Evolutionary conservation across 2,888 invertebrate species (phyloP).

Genomic region (Gari tellinella): DNA sequence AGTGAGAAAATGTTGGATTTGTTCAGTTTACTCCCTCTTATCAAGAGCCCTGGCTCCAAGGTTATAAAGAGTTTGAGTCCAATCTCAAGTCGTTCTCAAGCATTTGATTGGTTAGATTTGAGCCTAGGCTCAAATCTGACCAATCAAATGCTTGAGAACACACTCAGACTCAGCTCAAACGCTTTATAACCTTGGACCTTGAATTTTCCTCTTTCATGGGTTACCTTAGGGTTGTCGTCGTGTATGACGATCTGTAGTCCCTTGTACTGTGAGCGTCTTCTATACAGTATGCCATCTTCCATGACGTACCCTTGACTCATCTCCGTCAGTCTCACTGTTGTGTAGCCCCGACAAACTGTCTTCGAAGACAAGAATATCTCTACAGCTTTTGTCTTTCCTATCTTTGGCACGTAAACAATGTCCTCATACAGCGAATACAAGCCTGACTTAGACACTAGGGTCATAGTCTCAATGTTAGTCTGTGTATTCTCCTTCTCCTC

Average conservation of each 20-base stretch:
- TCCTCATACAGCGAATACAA: conserved; percentile 14
- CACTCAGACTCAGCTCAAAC: too few relatives aligned
- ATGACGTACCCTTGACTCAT: conserved; percentile 21
- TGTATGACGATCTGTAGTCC: conserved; percentile 33
- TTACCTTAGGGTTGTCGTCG: conserved; percentile 47
- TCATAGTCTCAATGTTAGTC: too few relatives aligned
- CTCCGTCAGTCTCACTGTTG: conserved; percentile 20
- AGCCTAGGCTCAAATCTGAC: too few relatives aligned
- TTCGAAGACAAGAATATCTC: conserved; percentile 22
- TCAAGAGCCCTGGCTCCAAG: too few relatives aligned
- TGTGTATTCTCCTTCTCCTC: conserved; percentile 6
- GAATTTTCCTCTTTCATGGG: background rate
- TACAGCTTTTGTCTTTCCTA: conserved; percentile 37
- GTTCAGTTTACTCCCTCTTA: too few relatives aligned
- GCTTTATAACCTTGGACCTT: too few relatives aligned
- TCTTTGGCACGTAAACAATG: conserved; percentile 31
- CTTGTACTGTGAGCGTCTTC: conserved; percentile 45
- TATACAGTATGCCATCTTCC: conserved; percentile 35
- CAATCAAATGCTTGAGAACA: too few relatives aligned
- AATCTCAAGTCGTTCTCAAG: too few relatives aligned
- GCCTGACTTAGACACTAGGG: too few relatives aligned
- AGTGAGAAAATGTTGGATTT: too few relatives aligned
- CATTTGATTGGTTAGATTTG: too few relatives aligned
- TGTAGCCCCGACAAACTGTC: conserved; percentile 8
- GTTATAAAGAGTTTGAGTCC: too few relatives aligned